These are phyloP conservation scores for Daktulosphaira vitifoliae DNA, from an alignment of 1,140 invertebrate species.

Conservation along the genomic window DNA sequence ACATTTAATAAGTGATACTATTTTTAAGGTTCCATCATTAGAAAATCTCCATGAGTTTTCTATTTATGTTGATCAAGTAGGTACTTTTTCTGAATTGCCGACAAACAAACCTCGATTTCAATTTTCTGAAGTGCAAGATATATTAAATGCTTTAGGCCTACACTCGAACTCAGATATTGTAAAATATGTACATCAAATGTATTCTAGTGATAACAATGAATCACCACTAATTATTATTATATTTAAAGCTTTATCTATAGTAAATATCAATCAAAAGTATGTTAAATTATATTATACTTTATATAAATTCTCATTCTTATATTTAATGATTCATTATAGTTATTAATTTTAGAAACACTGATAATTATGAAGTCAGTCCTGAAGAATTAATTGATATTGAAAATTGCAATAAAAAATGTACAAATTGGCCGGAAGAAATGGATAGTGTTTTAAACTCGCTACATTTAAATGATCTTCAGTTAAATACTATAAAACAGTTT, in stretches of 20 bases:
- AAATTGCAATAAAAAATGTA: slow-evolving; percentile 4
- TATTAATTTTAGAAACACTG: too few relatives aligned
- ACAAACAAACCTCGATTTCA: background rate
- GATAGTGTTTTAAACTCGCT: background rate
- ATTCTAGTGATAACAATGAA: slow-evolving; percentile 2
- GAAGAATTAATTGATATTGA: too few relatives aligned
- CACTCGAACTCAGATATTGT: background rate
- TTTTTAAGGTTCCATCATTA: slow-evolving; percentile 7
- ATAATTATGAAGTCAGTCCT: too few relatives aligned
- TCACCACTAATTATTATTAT: background rate
- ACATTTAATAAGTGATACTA: background rate
- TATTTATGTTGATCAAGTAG: background rate
- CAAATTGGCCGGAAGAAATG: background rate
- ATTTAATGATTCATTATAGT: too few relatives aligned
- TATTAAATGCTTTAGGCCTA: slow-evolving; percentile 2
- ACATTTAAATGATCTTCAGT: slow-evolving; percentile 5
- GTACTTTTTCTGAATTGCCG: background rate
- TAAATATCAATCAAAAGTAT: background rate
- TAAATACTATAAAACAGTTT: slow-evolving; percentile 5
- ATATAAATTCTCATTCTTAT: too few relatives aligned
- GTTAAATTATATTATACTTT: too few relatives aligned
- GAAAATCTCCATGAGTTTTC: background rate
- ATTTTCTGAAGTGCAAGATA: background rate
- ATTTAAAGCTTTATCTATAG: background rate
- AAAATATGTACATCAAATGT: background rate